These are phyloP conservation scores for Antigone vipio DNA, from an alignment of 2,113 vertebrate species.

Conservation along the genomic window DNA sequence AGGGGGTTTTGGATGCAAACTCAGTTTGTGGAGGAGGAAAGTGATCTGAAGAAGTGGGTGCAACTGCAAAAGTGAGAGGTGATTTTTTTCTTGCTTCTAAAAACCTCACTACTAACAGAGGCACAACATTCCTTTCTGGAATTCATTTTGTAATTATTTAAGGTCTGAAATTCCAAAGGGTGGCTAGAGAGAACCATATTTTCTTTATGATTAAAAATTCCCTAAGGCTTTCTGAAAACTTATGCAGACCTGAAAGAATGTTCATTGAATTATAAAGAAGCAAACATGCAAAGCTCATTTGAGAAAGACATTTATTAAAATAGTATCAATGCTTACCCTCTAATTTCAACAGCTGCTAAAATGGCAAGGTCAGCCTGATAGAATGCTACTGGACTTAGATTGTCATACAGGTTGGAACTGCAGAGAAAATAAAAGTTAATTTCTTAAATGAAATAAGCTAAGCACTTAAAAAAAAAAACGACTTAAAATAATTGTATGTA, in stretches of 20 bases:
- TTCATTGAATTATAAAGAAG: background rate
- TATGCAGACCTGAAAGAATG: background rate
- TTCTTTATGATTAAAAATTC: background rate
- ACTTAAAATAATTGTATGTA: background rate
- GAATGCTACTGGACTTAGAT: constrained; percentile 80
- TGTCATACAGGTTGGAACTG: constrained; percentile 92
- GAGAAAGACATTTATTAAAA: background rate
- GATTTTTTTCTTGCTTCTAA: background rate
- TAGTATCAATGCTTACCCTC: constrained; percentile 81
- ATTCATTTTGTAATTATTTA: background rate
- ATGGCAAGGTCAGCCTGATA: constrained; percentile 87
- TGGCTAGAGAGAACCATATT: background rate
- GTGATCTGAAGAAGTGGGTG: background rate
- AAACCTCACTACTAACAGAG: background rate
- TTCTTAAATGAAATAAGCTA: background rate
- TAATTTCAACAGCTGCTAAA: constrained; percentile 88
- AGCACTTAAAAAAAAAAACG: background rate
- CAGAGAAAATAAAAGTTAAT: constrained; percentile 16
- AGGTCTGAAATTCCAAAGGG: background rate
- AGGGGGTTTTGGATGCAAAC: background rate
- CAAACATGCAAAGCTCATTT: background rate
- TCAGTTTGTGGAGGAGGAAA: background rate
- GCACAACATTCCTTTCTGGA: background rate
- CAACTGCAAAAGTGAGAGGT: background rate
- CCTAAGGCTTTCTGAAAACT: background rate